Evolutionary conservation across 2,888 invertebrate species (phyloP), one percentile per base, ranked within the genome.

Genomic region (Erannis defoliaria): DNA sequence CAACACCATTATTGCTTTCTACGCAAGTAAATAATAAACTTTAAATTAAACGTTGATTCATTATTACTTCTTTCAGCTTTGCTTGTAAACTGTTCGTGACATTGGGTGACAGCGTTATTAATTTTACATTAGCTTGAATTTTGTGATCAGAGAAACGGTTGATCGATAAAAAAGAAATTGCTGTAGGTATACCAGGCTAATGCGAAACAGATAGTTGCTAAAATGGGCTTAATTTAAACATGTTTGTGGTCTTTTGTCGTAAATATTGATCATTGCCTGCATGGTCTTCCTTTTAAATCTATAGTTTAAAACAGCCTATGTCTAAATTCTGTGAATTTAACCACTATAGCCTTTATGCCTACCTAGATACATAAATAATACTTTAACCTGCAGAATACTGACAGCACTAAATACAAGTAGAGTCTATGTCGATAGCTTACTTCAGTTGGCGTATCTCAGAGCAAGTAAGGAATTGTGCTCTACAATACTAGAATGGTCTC

Each of bases 11-110:
- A 61, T 63, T 62, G 53, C 61, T 64, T 67, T 70, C 61, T 33
- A 35, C 62, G 55, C 57, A 53, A 53, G 66, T 64, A 64, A 61
- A 64, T 66, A 67, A 64, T 46, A 61, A 68, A 66, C 58, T 63
- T 64, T 62, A 53, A 53, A 55, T 59, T 58, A 55, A 65, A 48
- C 31, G 53, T 42, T 45, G 51, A 42, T 50, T 67, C 62, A 59
- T 64, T 60, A 49, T 65, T 33, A 58, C 46, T 62, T 60, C 57
- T 64, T 65, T 62, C 35, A 21, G 53, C 42, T 48, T 64, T 60
- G 60, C 49, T 64, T 54, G 8, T 43, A 16, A 62, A 56, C 46
- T 51, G 60, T 66, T 64, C 62, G 66, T 66, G 67, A 65, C 64
- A 55, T 49, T 19, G 31, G 10, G 19, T 29, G 23, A 49, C 48